Percentiles rank a stretch among this genome's conserved stretches.
These are phyloP conservation scores for Sciurus carolinensis DNA, from an alignment of 2,797 vertebrate species.

Conservation along the genomic window DNA sequence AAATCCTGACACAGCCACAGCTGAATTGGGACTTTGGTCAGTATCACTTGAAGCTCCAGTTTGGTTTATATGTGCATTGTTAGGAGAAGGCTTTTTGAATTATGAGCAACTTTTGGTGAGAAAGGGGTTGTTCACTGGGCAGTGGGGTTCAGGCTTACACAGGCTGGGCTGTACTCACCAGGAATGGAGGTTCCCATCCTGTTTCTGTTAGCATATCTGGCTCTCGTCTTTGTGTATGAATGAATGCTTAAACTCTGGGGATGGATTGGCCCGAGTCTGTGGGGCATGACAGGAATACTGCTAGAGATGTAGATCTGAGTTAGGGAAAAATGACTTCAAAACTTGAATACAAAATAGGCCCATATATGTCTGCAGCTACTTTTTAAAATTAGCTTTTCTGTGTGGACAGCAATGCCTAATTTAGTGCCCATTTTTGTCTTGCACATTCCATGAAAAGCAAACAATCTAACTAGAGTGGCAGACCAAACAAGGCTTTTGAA, in stretches of 20 bases:
- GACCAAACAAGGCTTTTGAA: neutral
- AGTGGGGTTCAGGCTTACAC: fast-evolving
- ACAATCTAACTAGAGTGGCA: neutral
- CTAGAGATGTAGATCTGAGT: neutral
- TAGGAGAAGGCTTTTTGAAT: neutral
- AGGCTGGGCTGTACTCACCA: neutral
- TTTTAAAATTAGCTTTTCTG: neutral
- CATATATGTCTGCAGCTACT: neutral
- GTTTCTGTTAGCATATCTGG: neutral
- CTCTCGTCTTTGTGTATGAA: neutral
- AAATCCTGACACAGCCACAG: neutral
- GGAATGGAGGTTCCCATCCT: fast-evolving
- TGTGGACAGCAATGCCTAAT: neutral
- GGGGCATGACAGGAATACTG: neutral
- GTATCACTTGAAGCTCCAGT: neutral
- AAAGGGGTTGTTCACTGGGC: neutral
- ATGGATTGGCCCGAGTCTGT: neutral
- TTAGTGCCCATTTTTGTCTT: neutral
- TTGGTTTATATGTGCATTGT: neutral
- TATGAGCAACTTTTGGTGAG: neutral
- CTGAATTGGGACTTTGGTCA: neutral
- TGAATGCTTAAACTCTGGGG: neutral
- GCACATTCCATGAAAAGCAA: neutral
- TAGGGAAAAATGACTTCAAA: constrained; percentile 3
- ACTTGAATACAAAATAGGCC: neutral